phyloP scores from a whole-genome alignment of 2,113 vertebrate species.

The rat (Rattus norvegicus) region GRCr8 NC_086022.1:168995001-168995500 shows the following conservation, averaged over 20 bases:
- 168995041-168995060: no score
- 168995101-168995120: background rate
- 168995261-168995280: no score
- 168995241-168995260: background rate
- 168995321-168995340: background rate
- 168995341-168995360: no score
- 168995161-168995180: background rate
- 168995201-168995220: background rate
- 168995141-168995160: background rate
- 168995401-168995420: no score
- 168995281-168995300: background rate
- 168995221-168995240: background rate
- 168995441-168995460: background rate
- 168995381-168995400: background rate
- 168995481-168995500: background rate
- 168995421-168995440: background rate
- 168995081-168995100: no score
- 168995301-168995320: background rate
- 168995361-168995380: background rate
- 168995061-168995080: no score
- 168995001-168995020: no score
- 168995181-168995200: background rate
- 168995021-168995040: no score
- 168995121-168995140: background rate
- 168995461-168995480: background rate